phyloP scores from a whole-genome alignment of 1,140 invertebrate species.

The Drosophila suzukii region DNA sequence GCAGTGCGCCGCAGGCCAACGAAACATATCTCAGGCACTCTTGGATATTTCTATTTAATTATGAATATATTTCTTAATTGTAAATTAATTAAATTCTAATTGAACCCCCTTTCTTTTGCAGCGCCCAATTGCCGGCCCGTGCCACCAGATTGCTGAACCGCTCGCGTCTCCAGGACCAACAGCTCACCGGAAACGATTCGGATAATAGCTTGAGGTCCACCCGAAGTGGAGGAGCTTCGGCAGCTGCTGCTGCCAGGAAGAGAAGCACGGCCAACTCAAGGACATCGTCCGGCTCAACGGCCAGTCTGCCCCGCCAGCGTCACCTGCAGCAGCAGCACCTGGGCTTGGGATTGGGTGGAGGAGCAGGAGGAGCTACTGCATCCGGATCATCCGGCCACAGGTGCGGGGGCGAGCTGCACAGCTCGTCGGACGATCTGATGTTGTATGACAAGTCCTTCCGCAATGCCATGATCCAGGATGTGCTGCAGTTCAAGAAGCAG shows the following conservation, averaged over 20 bases:
- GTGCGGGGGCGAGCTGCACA: constrained; percentile 68
- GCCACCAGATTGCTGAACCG: constrained; percentile 82
- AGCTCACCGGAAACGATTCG: constrained; percentile 68
- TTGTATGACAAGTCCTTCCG: constrained; percentile 84
- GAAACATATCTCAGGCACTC: constrained; percentile 71
- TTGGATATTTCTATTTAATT: neutral
- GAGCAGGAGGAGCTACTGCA: constrained; percentile 10
- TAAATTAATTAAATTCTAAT: neutral
- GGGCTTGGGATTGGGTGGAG: constrained; percentile 28
- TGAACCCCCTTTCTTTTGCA: constrained; percentile 32
- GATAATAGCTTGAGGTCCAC: constrained; percentile 71
- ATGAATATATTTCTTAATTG: too few relatives aligned
- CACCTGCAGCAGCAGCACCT: constrained; percentile 58
- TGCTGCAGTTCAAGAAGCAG: constrained; percentile 89
- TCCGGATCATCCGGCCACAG: constrained; percentile 22
- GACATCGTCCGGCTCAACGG: constrained; percentile 70
- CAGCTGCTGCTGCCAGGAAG: constrained; percentile 46
- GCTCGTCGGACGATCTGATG: constrained; percentile 84
- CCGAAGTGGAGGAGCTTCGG: constrained; percentile 60
- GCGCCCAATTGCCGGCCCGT: constrained; percentile 80
- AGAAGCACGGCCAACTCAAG: constrained; percentile 68
- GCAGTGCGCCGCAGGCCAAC: constrained; percentile 65
- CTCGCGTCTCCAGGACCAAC: constrained; percentile 78
- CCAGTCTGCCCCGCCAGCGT: constrained; percentile 69
- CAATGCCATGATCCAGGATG: constrained; percentile 88